phyloP scores from a whole-genome alignment of 1,140 invertebrate species.

The Drosophila neocordata region DNA sequence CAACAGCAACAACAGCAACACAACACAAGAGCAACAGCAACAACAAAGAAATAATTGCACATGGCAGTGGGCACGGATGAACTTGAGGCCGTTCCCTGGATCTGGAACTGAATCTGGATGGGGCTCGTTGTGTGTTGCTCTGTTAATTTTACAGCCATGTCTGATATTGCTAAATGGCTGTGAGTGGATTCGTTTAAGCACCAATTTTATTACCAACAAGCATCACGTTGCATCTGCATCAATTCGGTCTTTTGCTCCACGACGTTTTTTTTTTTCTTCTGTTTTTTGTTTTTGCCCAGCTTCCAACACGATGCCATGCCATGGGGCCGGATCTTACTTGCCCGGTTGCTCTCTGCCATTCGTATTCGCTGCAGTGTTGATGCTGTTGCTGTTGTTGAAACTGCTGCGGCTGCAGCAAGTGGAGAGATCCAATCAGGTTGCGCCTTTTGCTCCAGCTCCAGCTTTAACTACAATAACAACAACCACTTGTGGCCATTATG shows the following conservation, averaged over 20 bases:
- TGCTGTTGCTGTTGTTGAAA: constrained; percentile 41
- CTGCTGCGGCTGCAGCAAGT: constrained; percentile 61
- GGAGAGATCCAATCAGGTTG: constrained; percentile 78
- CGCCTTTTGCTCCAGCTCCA: constrained; percentile 63
- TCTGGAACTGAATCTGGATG: constrained; percentile 19
- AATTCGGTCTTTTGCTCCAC: constrained; percentile 50
- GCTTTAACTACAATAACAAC: constrained; percentile 41
- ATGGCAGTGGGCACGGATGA: constrained; percentile 47
- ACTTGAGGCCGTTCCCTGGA: constrained; percentile 65
- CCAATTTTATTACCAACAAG: constrained; percentile 82
- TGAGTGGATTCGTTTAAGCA: constrained; percentile 82
- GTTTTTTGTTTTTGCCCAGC: background rate
- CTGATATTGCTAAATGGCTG: constrained; percentile 82
- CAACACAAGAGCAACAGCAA: constrained; percentile 50
- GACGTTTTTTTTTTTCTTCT: too few relatives aligned
- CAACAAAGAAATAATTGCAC: constrained; percentile 73
- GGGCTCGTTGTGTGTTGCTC: constrained; percentile 66
- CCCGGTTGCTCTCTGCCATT: background rate
- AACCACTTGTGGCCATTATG: constrained; percentile 75
- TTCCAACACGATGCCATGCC: constrained; percentile 32
- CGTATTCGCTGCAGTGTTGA: constrained; percentile 23
- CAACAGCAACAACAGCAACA: constrained; percentile 28
- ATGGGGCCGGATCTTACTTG: constrained; percentile 24
- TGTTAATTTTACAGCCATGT: constrained; percentile 82
- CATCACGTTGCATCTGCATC: constrained; percentile 78